A percentile compares a stretch with the other conserved stretches of the same genome.
These are phyloP conservation scores for Drosophila nebulosa DNA, from an alignment of 1,140 invertebrate genomes.

Conservation along the genomic window DNA sequence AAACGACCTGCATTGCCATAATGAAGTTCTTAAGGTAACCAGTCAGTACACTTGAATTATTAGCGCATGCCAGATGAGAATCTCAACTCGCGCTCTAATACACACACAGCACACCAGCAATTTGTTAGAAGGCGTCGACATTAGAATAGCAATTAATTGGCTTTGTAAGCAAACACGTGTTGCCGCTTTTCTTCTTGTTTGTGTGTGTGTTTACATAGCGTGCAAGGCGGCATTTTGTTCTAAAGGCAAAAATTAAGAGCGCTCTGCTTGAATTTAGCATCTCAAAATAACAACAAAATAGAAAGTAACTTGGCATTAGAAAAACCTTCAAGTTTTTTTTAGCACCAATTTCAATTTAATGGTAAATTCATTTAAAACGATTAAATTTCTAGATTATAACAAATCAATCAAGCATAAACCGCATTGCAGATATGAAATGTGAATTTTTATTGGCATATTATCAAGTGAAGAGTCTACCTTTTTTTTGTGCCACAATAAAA, in stretches of 20 bases:
- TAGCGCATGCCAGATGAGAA: conserved; percentile 72
- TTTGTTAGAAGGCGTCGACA: conserved; percentile 2
- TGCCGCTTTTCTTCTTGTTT: background rate
- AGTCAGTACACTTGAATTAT: conserved; percentile 49
- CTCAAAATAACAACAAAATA: background rate
- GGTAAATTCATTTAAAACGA: background rate
- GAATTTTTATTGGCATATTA: conserved; percentile 13
- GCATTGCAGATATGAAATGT: background rate
- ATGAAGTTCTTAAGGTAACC: conserved; percentile 47
- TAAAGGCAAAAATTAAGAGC: conserved; percentile 2
- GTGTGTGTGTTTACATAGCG: conserved; percentile 23
- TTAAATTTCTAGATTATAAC: background rate
- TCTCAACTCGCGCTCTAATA: conserved; percentile 62
- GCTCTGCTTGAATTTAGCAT: background rate
- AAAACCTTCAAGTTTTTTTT: background rate
- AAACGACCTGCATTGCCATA: conserved; percentile 3
- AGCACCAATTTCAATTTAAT: background rate
- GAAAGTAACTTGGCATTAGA: conserved; percentile 8
- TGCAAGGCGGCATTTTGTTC: conserved; percentile 36
- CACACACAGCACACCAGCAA: conserved; percentile 22
- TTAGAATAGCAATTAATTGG: conserved; percentile 51
- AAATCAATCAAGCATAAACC: conserved; percentile 1
- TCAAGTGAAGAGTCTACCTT: conserved; percentile 1
- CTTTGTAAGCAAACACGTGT: background rate
- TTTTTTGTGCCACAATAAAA: conserved; percentile 25